phyloP scores from a whole-genome alignment of 2,113 vertebrate genomes.

The Lycaon pictus region DNA sequence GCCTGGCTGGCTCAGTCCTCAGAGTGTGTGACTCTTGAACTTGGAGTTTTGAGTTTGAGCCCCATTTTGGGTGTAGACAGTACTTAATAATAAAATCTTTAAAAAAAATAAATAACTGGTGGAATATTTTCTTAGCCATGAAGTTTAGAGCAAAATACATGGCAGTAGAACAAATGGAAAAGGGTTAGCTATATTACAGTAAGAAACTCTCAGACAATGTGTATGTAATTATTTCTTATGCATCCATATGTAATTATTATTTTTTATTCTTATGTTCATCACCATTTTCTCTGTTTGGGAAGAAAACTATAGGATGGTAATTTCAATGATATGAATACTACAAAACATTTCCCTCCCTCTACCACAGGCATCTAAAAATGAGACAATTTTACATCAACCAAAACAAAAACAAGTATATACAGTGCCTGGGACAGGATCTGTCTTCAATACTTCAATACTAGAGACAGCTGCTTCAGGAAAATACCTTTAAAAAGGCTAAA shows the following conservation, averaged over 20 bases:
- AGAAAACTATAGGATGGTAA: constrained; percentile 72
- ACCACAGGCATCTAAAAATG: constrained; percentile 66
- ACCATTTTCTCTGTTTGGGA: constrained; percentile 61
- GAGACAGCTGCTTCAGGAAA: not conserved
- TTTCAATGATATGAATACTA: constrained; percentile 59
- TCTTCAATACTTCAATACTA: not conserved
- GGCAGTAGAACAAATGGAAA: constrained; percentile 4
- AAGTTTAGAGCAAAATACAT: constrained; percentile 48
- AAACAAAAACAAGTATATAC: not conserved
- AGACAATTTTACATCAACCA: constrained; percentile 50
- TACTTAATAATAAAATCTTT: not conserved
- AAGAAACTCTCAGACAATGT: constrained; percentile 48
- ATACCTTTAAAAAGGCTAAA: not conserved
- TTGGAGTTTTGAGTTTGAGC: not conserved
- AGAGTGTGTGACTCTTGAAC: not conserved
- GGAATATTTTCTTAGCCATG: constrained; percentile 17
- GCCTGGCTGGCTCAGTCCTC: not conserved
- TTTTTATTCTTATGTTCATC: constrained; percentile 71
- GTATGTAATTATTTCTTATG: constrained; percentile 75
- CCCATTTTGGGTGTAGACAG: not conserved
- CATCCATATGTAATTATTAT: constrained; percentile 76
- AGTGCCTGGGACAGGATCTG: not conserved
- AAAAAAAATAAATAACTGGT: not conserved
- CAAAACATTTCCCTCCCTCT: constrained; percentile 72
- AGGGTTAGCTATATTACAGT: not conserved